Percentiles rank a stretch among this genome's conserved stretches.
phyloP scores from a whole-genome alignment of 2,113 vertebrate species.

The Pygoscelis adeliae region DNA sequence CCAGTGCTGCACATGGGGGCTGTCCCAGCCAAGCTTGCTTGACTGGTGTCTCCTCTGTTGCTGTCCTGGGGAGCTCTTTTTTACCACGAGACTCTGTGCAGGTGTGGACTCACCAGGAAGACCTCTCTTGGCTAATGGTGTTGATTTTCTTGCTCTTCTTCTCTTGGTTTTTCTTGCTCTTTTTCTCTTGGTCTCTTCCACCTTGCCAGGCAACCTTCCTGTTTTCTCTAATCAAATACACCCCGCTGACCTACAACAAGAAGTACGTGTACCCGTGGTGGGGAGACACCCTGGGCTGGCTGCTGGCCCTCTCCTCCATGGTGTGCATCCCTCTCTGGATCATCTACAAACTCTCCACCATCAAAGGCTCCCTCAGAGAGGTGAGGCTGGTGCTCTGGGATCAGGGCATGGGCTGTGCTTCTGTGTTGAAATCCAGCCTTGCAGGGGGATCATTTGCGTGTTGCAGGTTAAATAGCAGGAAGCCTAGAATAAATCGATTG shows the following conservation, averaged over 20 bases:
- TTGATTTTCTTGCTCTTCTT: not conserved
- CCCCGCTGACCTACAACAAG: constrained; percentile 94
- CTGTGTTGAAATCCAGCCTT: not conserved
- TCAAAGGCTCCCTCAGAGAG: constrained; percentile 88
- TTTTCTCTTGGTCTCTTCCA: not conserved
- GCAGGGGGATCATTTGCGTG: not conserved
- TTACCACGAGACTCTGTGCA: not conserved
- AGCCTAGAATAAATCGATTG: not conserved
- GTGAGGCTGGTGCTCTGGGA: constrained; percentile 64
- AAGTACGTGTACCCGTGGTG: constrained; percentile 94
- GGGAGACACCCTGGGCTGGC: constrained; percentile 92
- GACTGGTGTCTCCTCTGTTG: not conserved
- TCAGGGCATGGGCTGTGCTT: not conserved
- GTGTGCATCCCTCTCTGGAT: constrained; percentile 88
- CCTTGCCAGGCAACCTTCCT: constrained; percentile 87
- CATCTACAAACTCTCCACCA: constrained; percentile 79
- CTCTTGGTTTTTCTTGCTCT: not conserved
- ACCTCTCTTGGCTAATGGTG: not conserved
- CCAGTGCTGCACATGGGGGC: rapidly evolving
- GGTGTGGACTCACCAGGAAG: not conserved
- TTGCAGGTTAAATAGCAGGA: not conserved
- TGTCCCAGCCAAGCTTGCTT: not conserved
- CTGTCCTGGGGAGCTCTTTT: not conserved
- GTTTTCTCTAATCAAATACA: constrained; percentile 94
- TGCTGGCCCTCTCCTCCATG: constrained; percentile 93